A percentile compares a stretch with the other conserved stretches of the same genome.
Conservation (phyloP, 2,113 vertebrate species). For the rabbit (Oryctolagus cuniculus) region DNA sequence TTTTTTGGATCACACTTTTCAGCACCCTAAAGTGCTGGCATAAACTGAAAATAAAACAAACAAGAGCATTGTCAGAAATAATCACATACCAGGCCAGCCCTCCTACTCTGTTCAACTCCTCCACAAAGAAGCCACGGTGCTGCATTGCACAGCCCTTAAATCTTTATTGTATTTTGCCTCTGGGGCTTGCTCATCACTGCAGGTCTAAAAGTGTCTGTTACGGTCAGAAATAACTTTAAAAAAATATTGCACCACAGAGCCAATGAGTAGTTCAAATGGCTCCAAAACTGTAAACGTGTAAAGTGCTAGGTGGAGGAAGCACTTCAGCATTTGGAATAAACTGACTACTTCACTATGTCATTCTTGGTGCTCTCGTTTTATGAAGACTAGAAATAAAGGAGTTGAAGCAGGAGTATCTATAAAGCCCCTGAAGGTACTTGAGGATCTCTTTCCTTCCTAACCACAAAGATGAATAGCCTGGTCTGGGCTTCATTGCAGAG, state of each 20-base stretch:
- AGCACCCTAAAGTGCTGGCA: slow-evolving; percentile 15
- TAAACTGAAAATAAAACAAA: slow-evolving; percentile 75
- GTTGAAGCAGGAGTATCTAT: slow-evolving; percentile 32
- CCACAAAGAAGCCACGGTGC: slow-evolving; percentile 25
- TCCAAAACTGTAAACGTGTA: slow-evolving; percentile 79
- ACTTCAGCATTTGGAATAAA: slow-evolving; percentile 63
- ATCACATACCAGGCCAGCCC: not conserved
- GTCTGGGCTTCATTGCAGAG: not conserved
- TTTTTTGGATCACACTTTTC: slow-evolving; percentile 36
- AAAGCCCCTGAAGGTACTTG: slow-evolving; percentile 63
- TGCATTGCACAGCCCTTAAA: slow-evolving; percentile 70
- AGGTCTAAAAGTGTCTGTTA: slow-evolving; percentile 76
- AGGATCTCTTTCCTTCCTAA: slow-evolving; percentile 42
- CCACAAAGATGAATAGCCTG: slow-evolving; percentile 52
- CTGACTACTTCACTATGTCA: slow-evolving; percentile 37
- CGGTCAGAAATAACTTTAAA: slow-evolving; percentile 74
- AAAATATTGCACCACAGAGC: slow-evolving; percentile 75
- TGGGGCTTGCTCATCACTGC: slow-evolving; percentile 75
- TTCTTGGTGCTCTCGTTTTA: slow-evolving; percentile 67
- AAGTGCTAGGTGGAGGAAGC: slow-evolving; percentile 71
- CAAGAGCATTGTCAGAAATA: slow-evolving; percentile 40
- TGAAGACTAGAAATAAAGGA: slow-evolving; percentile 58
- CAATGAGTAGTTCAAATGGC: slow-evolving; percentile 64
- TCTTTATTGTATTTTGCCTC: slow-evolving; percentile 79
- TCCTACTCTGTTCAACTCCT: slow-evolving; percentile 8